Evolutionary conservation across 2,888 invertebrate genomes (phyloP).

Genomic region (Melanophora roralis): DNA sequence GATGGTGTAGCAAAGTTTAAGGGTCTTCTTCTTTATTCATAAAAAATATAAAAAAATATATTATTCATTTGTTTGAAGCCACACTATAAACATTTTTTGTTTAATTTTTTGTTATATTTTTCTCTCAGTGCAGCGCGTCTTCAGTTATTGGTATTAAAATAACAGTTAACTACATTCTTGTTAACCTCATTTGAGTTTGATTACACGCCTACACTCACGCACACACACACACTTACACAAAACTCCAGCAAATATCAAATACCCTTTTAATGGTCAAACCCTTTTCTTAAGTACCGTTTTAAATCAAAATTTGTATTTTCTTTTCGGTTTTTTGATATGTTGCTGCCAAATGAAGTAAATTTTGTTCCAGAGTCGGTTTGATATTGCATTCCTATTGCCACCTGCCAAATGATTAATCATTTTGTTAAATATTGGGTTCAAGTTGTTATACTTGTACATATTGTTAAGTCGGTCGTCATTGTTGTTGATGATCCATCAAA

Average conservation of each 20-base stretch:
- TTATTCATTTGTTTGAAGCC: too few relatives aligned
- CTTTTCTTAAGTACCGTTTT: constrained; percentile 61
- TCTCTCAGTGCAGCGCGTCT: constrained; percentile 9
- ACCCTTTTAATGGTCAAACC: constrained; percentile 43
- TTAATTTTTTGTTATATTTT: too few relatives aligned
- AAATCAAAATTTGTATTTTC: constrained; percentile 50
- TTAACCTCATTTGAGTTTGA: constrained; percentile 49
- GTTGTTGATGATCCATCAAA: constrained; percentile 52
- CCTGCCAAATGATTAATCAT: constrained; percentile 76
- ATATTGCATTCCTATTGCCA: constrained; percentile 64
- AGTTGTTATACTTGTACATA: background rate
- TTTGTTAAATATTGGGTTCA: constrained; percentile 64
- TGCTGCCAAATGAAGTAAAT: constrained; percentile 2
- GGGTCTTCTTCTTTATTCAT: too few relatives aligned
- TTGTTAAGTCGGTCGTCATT: constrained; percentile 30
- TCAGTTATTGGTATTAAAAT: background rate
- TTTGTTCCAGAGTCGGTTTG: constrained; percentile 20
- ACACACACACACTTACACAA: background rate
- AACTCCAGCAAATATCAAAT: background rate
- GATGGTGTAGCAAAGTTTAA: too few relatives aligned
- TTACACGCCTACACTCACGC: background rate
- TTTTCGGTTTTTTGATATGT: constrained; percentile 1
- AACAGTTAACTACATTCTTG: constrained; percentile 56
- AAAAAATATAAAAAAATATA: too few relatives aligned
- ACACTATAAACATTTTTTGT: too few relatives aligned